phyloP scores from a whole-genome alignment of 2,113 vertebrate species.

The Stomatorhinus ivindoensis region DNA sequence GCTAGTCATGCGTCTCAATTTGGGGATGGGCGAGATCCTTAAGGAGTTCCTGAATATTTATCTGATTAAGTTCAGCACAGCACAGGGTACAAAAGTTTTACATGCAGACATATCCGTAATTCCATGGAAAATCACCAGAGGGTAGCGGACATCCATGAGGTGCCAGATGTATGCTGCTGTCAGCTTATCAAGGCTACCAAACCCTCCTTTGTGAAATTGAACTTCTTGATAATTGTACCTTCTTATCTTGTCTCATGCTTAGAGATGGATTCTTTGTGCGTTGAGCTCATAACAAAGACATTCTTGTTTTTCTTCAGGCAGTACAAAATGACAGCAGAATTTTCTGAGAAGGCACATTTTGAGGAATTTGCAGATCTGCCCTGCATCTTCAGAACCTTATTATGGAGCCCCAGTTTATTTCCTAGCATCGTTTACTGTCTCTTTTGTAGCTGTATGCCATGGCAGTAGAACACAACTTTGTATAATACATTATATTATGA shows the following conservation, averaged over 20 bases:
- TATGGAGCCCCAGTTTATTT: neutral
- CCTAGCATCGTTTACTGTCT: neutral
- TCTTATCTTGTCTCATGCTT: neutral
- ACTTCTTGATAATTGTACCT: neutral
- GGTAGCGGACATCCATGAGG: neutral
- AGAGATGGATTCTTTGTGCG: neutral
- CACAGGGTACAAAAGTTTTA: neutral
- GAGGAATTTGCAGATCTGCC: neutral
- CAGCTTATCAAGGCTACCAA: neutral
- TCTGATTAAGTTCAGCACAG: neutral
- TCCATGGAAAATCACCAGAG: neutral
- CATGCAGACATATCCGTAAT: neutral
- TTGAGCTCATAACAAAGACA: neutral
- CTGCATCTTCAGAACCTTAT: neutral
- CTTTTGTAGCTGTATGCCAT: neutral
- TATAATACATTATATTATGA: neutral
- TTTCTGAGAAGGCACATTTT: neutral
- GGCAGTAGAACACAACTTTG: neutral
- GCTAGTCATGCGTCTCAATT: neutral
- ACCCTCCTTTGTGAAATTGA: neutral
- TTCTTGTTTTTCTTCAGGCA: neutral
- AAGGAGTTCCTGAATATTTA: neutral
- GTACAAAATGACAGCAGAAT: neutral
- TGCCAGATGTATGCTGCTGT: neutral
- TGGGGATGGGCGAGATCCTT: neutral